Percentiles rank a stretch among this genome's conserved stretches.
phyloP scores from a whole-genome alignment of 2,888 invertebrate species.

The Megamerina dolium region DNA sequence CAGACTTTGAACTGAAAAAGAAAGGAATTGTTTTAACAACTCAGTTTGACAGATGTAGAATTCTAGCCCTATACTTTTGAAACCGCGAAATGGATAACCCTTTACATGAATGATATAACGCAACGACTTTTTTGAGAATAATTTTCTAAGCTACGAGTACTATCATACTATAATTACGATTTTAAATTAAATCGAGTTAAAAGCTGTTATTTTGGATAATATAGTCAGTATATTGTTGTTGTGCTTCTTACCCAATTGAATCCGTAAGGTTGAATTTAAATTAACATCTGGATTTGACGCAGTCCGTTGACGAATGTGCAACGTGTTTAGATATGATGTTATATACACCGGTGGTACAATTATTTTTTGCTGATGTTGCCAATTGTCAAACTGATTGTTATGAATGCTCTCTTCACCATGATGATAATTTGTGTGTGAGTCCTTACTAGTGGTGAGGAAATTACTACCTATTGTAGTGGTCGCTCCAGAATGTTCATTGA shows the following conservation, averaged over 20 bases:
- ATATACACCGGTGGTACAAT: slow-evolving; percentile 54
- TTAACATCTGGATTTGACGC: slow-evolving; percentile 49
- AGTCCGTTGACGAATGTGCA: slow-evolving; percentile 56
- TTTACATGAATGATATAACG: too few relatives aligned
- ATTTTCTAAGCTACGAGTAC: too few relatives aligned
- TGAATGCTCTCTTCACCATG: slow-evolving; percentile 4
- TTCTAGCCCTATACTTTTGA: too few relatives aligned
- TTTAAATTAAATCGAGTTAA: too few relatives aligned
- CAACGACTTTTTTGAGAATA: too few relatives aligned
- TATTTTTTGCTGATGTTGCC: slow-evolving; percentile 2
- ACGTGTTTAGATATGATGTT: slow-evolving; percentile 62
- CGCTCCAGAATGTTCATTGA: slow-evolving; percentile 29
- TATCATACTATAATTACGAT: too few relatives aligned
- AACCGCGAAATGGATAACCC: too few relatives aligned
- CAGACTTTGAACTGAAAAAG: too few relatives aligned
- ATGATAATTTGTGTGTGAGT: slow-evolving; percentile 2
- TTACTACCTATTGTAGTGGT: slow-evolving; percentile 13
- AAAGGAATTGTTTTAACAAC: too few relatives aligned
- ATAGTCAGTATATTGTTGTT: too few relatives aligned
- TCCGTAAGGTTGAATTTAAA: slow-evolving; percentile 59
- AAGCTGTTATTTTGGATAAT: too few relatives aligned
- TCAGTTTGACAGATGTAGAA: too few relatives aligned
- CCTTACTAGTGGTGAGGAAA: slow-evolving; percentile 11
- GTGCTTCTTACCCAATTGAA: slow-evolving; percentile 56
- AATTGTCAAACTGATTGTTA: not conserved